phyloP scores from a whole-genome alignment of 2,797 vertebrate genomes.

The Fistularia commersonii region DNA sequence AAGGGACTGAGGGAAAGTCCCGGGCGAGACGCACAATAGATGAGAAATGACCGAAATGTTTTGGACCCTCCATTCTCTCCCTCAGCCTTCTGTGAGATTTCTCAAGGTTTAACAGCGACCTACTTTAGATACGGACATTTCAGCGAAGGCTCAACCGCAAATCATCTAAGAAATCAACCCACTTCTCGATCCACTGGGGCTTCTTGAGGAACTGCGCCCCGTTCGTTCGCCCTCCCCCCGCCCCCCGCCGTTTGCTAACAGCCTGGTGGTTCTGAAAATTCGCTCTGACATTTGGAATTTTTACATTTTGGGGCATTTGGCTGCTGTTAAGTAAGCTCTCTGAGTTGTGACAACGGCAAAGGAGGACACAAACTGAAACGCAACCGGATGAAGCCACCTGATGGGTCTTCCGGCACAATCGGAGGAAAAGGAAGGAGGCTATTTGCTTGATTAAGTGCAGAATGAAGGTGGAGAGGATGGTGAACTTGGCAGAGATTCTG shows the following conservation, averaged over 20 bases:
- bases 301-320: constrained; percentile 13
- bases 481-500: constrained; percentile 2
- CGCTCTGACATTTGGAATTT: constrained; percentile 31
- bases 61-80: constrained; percentile 17
- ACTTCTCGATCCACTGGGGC: constrained; percentile 47
- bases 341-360: no score
- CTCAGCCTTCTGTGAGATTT: constrained; percentile 33
- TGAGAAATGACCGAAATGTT: constrained; percentile 13
- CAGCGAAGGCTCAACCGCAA: constrained; percentile 32
- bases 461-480: constrained; percentile 27
- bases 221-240: no score
- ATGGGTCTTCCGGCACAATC: constrained; percentile 14
- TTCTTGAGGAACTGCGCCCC: constrained; percentile 18
- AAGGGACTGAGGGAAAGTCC: not conserved
- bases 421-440: constrained; percentile 8
- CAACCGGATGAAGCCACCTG: constrained; percentile 4
- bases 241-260: not conserved
- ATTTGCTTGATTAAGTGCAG: constrained; percentile 4
- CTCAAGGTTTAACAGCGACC: constrained; percentile 60
- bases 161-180: constrained; percentile 51
- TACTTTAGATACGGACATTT: constrained; percentile 54
- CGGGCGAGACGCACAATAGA: not conserved
- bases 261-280: constrained; percentile 12
- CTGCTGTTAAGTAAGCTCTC: constrained; percentile 12
- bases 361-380: not conserved